Evolutionary conservation across 1,140 invertebrate species (phyloP).

Genomic region (Battus philenor): DNA sequence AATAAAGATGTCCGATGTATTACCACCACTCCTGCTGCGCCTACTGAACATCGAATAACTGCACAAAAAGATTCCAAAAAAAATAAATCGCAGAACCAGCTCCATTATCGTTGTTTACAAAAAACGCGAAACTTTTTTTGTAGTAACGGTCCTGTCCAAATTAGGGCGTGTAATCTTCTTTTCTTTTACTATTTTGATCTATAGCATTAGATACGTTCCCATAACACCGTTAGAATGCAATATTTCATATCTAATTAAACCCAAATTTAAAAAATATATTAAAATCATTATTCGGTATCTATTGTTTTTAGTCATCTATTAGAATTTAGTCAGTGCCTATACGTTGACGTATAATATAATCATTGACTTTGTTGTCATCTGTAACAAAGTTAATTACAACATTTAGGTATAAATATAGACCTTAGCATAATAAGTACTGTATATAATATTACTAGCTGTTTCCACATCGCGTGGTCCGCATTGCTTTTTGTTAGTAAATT

Average conservation of each 20-base stretch:
- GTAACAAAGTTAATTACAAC: no score
- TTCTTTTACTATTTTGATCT: constrained; percentile 28
- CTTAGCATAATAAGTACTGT: no score
- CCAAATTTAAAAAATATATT: not conserved
- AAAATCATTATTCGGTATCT: no score
- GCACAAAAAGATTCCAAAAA: constrained; percentile 34
- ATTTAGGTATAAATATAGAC: no score
- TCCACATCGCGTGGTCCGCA: no score
- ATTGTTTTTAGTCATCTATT: no score
- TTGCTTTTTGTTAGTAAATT: no score
- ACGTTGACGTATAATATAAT: no score
- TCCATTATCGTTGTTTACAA: constrained; percentile 43
- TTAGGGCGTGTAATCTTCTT: constrained; percentile 35
- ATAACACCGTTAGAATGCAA: constrained; percentile 25
- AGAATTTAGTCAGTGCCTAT: no score
- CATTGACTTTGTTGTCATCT: no score
- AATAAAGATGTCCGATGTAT: no score
- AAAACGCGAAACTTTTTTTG: constrained; percentile 45
- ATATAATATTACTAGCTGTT: no score
- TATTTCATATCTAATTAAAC: constrained; percentile 15
- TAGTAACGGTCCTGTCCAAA: constrained; percentile 47
- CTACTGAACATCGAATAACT: constrained; percentile 46
- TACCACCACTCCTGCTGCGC: constrained; percentile 39
- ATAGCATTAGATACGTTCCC: constrained; percentile 30
- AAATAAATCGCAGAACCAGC: constrained; percentile 58